phyloP scores from a whole-genome alignment of 2,888 invertebrate genomes.

The Chymomyza amoena region DNA sequence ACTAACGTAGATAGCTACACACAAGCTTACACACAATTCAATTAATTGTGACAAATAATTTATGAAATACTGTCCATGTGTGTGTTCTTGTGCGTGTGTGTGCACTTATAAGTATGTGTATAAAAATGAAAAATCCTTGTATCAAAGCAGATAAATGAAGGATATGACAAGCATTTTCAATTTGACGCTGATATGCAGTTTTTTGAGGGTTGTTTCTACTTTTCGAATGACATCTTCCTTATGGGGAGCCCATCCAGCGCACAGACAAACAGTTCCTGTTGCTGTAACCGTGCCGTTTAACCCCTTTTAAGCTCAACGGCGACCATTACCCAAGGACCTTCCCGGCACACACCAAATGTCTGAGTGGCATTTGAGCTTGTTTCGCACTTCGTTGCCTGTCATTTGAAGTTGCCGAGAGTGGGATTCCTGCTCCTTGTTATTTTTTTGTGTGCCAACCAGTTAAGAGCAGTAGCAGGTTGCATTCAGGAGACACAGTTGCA shows the following conservation, averaged over 20 bases:
- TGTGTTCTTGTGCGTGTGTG: constrained; percentile 5
- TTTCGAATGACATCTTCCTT: constrained; percentile 25
- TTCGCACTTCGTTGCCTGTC: constrained; percentile 56
- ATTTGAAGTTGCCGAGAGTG: constrained; percentile 18
- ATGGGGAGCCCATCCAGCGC: background rate
- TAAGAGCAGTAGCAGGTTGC: constrained; percentile 12
- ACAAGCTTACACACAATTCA: constrained; percentile 73
- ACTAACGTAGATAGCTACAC: constrained; percentile 12
- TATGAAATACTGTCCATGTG: constrained; percentile 64
- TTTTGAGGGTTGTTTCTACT: constrained; percentile 43
- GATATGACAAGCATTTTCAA: constrained; percentile 79
- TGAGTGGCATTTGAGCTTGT: constrained; percentile 63
- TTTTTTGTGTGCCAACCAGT: constrained; percentile 26
- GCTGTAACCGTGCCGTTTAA: constrained; percentile 33
- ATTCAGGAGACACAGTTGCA: background rate
- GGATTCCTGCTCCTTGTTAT: background rate
- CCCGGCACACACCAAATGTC: constrained; percentile 17
- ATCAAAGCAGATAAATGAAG: constrained; percentile 71
- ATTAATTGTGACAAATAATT: constrained; percentile 76
- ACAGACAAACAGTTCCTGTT: background rate
- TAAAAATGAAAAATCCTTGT: constrained; percentile 64
- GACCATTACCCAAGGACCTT: constrained; percentile 8
- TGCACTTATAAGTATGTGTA: constrained; percentile 19
- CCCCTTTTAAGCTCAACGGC: constrained; percentile 53
- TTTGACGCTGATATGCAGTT: constrained; percentile 64